phyloP scores from a whole-genome alignment of 1,140 invertebrate genomes.

The Nephila pilipes region DNA sequence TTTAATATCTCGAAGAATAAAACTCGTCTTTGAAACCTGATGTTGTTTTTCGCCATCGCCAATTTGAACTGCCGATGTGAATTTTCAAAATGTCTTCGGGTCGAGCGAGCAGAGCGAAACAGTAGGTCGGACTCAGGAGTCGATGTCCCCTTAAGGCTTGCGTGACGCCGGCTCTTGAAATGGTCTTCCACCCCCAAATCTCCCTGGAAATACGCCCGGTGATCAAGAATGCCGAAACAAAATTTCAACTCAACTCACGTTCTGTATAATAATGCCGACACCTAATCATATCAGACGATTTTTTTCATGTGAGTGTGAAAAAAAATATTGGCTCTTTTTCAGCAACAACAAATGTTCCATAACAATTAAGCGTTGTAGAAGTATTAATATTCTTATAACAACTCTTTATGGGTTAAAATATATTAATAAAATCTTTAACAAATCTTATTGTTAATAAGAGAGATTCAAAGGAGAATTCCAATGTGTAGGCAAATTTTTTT shows the following conservation, averaged over 20 bases:
- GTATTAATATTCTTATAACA: too few species aligned
- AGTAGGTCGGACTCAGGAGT: background rate
- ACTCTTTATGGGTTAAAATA: too few species aligned
- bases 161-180: slow-evolving; percentile 1
- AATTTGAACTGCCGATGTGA: background rate
- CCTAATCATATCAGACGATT: background rate
- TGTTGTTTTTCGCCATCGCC: too few species aligned
- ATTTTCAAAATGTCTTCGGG: background rate
- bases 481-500: background rate
- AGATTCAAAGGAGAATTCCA: background rate
- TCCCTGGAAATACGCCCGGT: slow-evolving; percentile 45
- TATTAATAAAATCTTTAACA: background rate
- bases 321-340: background rate
- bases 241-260: slow-evolving; percentile 31
- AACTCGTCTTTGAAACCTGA: too few species aligned
- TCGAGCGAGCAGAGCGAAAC: slow-evolving; percentile 4
- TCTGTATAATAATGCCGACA: background rate
- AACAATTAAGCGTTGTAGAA: too few species aligned
- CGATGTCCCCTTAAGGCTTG: slow-evolving; percentile 34
- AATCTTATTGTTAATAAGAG: too few species aligned
- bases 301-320: background rate
- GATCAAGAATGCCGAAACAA: slow-evolving; percentile 32
- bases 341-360: background rate
- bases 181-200: slow-evolving; percentile 12
- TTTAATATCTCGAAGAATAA: too few species aligned